Conservation (phyloP, 2,113 vertebrate genomes). For the Australoheros scitulus region DNA sequence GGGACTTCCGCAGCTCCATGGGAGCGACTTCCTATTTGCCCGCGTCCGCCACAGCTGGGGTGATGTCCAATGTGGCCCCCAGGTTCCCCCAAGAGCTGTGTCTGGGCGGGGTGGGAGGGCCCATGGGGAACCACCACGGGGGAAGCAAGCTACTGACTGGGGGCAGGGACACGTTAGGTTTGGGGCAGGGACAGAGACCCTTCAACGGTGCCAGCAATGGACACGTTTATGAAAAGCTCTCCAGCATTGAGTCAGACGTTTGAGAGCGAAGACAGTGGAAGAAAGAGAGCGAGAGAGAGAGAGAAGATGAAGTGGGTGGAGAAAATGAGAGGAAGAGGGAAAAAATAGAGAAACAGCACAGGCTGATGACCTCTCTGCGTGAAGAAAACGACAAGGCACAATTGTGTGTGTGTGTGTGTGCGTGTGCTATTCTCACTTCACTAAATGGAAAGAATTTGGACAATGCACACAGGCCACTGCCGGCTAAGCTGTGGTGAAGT, state of each 20-base stretch:
- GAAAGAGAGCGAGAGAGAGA: conserved; percentile 31
- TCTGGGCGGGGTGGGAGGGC: conserved; percentile 75
- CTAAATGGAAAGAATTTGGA: conserved; percentile 54
- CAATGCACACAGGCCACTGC: conserved; percentile 46
- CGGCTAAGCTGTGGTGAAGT: conserved; percentile 47
- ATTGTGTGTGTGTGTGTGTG: neutral
- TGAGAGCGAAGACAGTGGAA: conserved; percentile 82
- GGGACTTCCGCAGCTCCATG: conserved; percentile 95
- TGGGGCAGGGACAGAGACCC: conserved; percentile 88
- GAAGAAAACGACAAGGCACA: conserved; percentile 49
- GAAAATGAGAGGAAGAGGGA: conserved; percentile 29
- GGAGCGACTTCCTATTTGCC: conserved; percentile 94
- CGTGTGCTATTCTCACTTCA: conserved; percentile 36
- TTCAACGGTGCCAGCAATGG: conserved; percentile 99
- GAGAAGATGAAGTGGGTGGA: conserved; percentile 56
- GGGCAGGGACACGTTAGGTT: conserved; percentile 79
- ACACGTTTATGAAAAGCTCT: conserved; percentile 99
- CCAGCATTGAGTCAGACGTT: conserved; percentile 99
- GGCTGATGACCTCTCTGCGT: conserved; percentile 39
- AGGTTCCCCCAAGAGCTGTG: conserved; percentile 97
- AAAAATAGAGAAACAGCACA: conserved; percentile 22
- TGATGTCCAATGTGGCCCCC: conserved; percentile 82
- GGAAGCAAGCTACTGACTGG: conserved; percentile 77
- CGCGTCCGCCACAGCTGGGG: conserved; percentile 79
- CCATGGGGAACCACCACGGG: conserved; percentile 80